Base-by-base conservation (phyloP, 1,140 invertebrate genomes). In the Brachionus asplanchnoidis region DNA sequence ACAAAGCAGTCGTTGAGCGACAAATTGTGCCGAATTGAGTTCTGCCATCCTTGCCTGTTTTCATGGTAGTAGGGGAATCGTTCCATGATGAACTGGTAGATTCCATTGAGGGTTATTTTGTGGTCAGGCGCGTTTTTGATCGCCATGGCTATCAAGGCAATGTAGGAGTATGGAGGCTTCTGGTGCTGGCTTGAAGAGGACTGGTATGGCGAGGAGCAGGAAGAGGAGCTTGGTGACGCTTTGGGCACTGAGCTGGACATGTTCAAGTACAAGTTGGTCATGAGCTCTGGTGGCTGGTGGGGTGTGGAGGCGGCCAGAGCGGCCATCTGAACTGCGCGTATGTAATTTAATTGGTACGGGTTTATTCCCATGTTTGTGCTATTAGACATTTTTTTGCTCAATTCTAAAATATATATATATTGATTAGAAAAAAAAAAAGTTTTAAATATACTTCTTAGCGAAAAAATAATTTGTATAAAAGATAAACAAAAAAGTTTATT, bases 101-200 rank as follows among this genome's bases (percentile, higher is more conserved):
- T 99, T 14, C 97, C 97, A 88, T 97, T 99, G 0, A 99, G 90
- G 0, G 97, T 99, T 1, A 99, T 92, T n/a, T 96, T 91, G 88
- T 97, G 98, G 87, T 97, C 95, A 0, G 94, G 94, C 88, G 95
- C 97, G 86, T 95, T 94, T 8, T 95, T 91, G 28, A 99, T 99
- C 8, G 97, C 97, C 97, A 99, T 99, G 95, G 99, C 99, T 87
- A 99, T 99, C 11, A 99, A 92, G 0, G 97, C 97, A 90, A 99
- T 99, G 91, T 99, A 99, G 3, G 84, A 84, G 17, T 84, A 84
- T 8, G 84, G 84, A 17, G 84, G 84, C 56, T 84, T 84, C 70
- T 84, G 84, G 75, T 60, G 42, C n/a, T 56, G 42, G 12, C 17
- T 73, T 20, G 50, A 60, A 28, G 50, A 65, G 6, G 78, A 80